Evolutionary conservation across 2,113 vertebrate species (phyloP).

Genomic region (Chaenocephalus aceratus): DNA sequence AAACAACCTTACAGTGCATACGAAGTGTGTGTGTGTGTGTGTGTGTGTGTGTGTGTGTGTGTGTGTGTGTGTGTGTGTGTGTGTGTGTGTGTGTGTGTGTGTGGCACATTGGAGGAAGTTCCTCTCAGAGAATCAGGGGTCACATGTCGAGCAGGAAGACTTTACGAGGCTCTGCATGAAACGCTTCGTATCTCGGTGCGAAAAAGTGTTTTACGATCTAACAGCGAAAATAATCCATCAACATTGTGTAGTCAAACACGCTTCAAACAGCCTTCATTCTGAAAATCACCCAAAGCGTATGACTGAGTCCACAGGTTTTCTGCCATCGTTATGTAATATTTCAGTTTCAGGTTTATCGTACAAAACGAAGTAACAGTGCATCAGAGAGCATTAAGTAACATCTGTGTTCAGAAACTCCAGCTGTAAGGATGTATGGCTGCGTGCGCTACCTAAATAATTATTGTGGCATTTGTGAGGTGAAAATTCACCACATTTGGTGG

Average conservation of each 20-base stretch:
- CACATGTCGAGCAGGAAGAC: conserved; percentile 24
- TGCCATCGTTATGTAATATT: too few relatives aligned
- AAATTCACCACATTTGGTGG: too few relatives aligned
- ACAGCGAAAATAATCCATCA: conserved; percentile 31
- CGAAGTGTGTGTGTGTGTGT: too few relatives aligned
- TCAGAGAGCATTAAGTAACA: too few relatives aligned
- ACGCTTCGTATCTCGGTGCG: conserved; percentile 13
- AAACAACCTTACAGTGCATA: too few relatives aligned
- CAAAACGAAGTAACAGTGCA: too few relatives aligned
- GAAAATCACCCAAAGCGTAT: not conserved
- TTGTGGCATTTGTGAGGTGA: too few relatives aligned
- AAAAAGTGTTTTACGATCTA: conserved; percentile 49
- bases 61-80: not conserved
- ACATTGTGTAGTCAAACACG: conserved; percentile 41
- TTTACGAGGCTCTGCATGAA: conserved; percentile 53
- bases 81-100: not conserved
- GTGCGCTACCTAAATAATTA: too few relatives aligned
- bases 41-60: too few relatives aligned
- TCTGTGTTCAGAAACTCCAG: too few relatives aligned
- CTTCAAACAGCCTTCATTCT: not conserved
- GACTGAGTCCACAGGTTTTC: not conserved
- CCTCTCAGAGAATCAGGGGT: conserved; percentile 16
- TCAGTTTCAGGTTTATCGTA: too few relatives aligned
- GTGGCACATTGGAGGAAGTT: conserved; percentile 34
- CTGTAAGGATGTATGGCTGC: too few relatives aligned